Conservation (phyloP, 37 sponge, comb jelly and placozoan species). For the Chondrilla cf. caribensis region DNA sequence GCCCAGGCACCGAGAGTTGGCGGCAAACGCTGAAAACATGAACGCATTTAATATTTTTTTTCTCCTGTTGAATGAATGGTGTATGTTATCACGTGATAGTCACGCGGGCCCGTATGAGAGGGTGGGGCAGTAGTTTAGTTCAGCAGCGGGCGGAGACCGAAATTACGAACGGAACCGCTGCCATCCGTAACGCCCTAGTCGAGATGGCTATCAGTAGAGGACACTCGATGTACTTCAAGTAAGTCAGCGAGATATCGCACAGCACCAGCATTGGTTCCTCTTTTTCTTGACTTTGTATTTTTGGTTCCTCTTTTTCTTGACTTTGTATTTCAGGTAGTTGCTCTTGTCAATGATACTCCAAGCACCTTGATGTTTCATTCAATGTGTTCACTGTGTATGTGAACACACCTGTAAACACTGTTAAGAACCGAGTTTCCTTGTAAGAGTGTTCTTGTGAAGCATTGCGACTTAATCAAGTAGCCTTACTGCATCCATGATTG, state of each 20-base stretch:
- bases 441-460: no score
- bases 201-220: not conserved
- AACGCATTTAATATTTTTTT: not conserved
- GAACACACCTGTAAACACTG: no score
- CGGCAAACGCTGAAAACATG: conserved; percentile 31
- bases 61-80: not conserved
- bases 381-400: no score
- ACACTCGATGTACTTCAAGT: conserved; percentile 12
- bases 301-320: no score
- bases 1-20: conserved; percentile 35
- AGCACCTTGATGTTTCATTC: no score
- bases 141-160: not conserved
- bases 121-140: not conserved
- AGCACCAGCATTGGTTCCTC: not conserved
- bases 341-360: no score
- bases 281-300: no score
- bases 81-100: not conserved
- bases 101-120: not conserved
- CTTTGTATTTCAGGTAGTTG: no score
- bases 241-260: not conserved
- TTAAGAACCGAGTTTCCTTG: no score
- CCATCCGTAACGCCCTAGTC: not conserved
- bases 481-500: no score
- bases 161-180: not conserved
- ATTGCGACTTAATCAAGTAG: no score